A percentile compares a stretch with the other conserved stretches of the same genome.
Conservation (phyloP, 2,888 invertebrate genomes). For the Phengaris arion region DNA sequence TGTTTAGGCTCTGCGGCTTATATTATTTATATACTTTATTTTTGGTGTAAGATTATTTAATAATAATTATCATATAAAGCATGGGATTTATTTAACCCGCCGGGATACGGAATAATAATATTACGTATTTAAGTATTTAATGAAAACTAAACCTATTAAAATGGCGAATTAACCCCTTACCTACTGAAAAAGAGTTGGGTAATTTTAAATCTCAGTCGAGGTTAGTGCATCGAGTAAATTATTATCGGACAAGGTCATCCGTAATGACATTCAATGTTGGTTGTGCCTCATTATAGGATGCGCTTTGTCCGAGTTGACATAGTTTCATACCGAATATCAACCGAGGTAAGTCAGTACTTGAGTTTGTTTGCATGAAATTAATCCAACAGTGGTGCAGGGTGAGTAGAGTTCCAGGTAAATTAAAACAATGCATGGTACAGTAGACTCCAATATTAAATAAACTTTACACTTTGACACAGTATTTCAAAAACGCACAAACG, state of each 20-base stretch:
- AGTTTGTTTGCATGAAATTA: constrained; percentile 54
- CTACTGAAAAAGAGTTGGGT: background rate
- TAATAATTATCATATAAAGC: background rate
- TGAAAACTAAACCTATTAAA: background rate
- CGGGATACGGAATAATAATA: background rate
- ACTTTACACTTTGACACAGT: constrained; percentile 41
- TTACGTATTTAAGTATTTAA: constrained; percentile 14
- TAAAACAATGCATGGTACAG: constrained; percentile 55
- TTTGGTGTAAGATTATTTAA: background rate
- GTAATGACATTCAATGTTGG: constrained; percentile 50
- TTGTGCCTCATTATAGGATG: constrained; percentile 43
- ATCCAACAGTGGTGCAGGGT: constrained; percentile 58
- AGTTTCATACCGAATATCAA: constrained; percentile 57
- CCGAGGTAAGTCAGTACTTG: constrained; percentile 65
- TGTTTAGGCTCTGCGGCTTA: constrained; percentile 1
- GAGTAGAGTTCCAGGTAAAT: constrained; percentile 61
- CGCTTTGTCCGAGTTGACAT: constrained; percentile 57
- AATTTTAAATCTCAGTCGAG: constrained; percentile 49
- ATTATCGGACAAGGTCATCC: constrained; percentile 62
- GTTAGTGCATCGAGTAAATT: constrained; percentile 49
- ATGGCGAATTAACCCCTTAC: background rate
- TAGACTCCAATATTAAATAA: constrained; percentile 75
- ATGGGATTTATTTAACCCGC: constrained; percentile 11
- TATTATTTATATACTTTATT: background rate
- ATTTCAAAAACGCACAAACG: constrained; percentile 50